phyloP scores from a whole-genome alignment of 2,888 invertebrate genomes.

The Pseudoips prasinana region DNA sequence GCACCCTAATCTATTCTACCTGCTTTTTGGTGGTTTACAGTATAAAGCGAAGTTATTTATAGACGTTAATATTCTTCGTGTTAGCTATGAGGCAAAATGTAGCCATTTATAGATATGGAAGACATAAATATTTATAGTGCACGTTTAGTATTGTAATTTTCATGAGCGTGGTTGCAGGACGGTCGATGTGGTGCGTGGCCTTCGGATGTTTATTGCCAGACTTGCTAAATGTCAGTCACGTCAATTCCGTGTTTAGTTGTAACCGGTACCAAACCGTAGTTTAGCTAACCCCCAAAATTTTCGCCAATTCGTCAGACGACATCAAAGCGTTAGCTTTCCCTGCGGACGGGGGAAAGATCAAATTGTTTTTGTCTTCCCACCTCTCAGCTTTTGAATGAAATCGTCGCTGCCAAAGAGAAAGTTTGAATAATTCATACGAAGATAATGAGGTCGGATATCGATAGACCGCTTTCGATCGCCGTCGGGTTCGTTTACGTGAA shows the following conservation, averaged over 20 bases:
- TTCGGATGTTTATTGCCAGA: slow-evolving; percentile 44
- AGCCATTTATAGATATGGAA: slow-evolving; percentile 13
- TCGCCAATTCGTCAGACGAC: slow-evolving; percentile 41
- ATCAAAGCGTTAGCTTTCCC: slow-evolving; percentile 29
- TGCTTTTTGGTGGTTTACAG: no score
- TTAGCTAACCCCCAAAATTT: slow-evolving; percentile 41
- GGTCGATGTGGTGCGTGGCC: slow-evolving; percentile 38
- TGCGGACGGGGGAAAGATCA: slow-evolving; percentile 10
- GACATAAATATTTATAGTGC: slow-evolving; percentile 23
- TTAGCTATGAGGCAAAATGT: not conserved
- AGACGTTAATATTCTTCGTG: no score
- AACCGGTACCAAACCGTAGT: slow-evolving; percentile 60
- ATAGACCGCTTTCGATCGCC: slow-evolving; percentile 38
- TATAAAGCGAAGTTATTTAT: no score
- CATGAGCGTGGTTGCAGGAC: slow-evolving; percentile 30
- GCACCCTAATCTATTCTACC: no score
- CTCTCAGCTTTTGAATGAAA: slow-evolving; percentile 11
- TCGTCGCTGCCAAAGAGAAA: slow-evolving; percentile 26
- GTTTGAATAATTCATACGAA: slow-evolving; percentile 56
- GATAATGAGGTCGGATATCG: slow-evolving; percentile 50
- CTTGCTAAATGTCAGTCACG: slow-evolving; percentile 63
- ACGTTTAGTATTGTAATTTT: slow-evolving; percentile 16
- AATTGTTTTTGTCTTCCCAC: slow-evolving; percentile 8
- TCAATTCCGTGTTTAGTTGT: slow-evolving; percentile 53
- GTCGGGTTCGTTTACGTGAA: slow-evolving; percentile 45